Evolutionary conservation across 2,888 invertebrate species (phyloP).

Genomic region (Drosophila mimica): DNA sequence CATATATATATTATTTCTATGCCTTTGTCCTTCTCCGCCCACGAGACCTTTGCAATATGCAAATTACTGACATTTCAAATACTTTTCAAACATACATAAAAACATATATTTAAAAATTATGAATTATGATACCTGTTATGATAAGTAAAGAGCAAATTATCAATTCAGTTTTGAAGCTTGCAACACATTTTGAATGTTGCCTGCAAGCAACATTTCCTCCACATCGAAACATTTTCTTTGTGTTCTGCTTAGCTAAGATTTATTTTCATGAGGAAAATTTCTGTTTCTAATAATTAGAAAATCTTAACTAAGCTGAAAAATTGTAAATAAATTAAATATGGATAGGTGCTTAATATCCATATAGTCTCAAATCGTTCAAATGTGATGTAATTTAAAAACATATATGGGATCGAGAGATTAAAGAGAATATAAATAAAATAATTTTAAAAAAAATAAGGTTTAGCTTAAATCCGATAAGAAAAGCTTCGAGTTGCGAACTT

Average conservation of each 20-base stretch:
- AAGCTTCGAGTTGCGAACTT: neutral
- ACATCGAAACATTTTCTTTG: constrained; percentile 8
- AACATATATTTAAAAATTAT: neutral
- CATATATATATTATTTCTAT: constrained; percentile 35
- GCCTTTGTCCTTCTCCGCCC: neutral
- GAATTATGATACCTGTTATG: neutral
- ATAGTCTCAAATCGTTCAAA: no score
- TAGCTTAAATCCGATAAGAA: neutral
- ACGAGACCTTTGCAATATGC: neutral
- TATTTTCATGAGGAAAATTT: constrained; percentile 24
- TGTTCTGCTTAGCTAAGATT: constrained; percentile 7
- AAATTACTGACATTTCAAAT: neutral
- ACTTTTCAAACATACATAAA: neutral
- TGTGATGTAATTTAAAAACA: no score
- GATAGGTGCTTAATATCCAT: no score
- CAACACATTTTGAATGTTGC: neutral
- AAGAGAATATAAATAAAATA: no score
- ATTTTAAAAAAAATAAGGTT: neutral
- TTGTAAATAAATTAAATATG: neutral
- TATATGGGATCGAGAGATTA: no score
- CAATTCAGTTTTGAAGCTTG: neutral
- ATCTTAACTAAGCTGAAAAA: neutral
- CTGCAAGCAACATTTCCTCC: neutral
- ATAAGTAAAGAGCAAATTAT: no score
- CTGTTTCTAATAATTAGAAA: constrained; percentile 24